These are phyloP conservation scores for Drosophila carrolli DNA, from an alignment of 1,140 invertebrate genomes.

Conservation along the genomic window DNA sequence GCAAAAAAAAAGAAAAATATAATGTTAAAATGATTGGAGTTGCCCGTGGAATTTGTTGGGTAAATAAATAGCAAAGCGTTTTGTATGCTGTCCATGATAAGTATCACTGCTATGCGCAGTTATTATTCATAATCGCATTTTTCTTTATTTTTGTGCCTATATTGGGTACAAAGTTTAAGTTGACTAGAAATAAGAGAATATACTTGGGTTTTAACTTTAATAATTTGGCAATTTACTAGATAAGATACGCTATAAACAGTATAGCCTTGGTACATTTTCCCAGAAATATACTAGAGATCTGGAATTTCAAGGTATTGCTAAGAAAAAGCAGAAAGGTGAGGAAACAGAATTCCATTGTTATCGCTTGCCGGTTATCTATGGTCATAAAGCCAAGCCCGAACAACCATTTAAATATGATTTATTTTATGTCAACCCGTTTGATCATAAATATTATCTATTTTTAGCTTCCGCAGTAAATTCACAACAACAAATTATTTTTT, in stretches of 20 bases:
- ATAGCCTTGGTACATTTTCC: conserved; percentile 21
- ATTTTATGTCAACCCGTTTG: conserved; percentile 14
- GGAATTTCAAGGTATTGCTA: conserved; percentile 14
- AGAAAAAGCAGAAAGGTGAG: conserved; percentile 11
- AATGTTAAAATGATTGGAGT: conserved; percentile 33
- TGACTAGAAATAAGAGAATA: conserved; percentile 17
- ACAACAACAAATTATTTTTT: conserved; percentile 2
- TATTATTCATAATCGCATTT: conserved; percentile 37
- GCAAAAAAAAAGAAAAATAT: conserved; percentile 46
- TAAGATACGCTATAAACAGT: conserved; percentile 26
- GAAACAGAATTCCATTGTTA: conserved; percentile 27
- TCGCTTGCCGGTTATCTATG: conserved; percentile 22
- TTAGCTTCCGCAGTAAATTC: conserved; percentile 40
- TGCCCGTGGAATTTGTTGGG: conserved; percentile 48
- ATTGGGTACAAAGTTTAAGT: conserved; percentile 27
- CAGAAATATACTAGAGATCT: conserved; percentile 17
- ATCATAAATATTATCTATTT: conserved; percentile 56
- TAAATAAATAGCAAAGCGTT: conserved; percentile 57
- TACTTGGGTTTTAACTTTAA: conserved; percentile 1
- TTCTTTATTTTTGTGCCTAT: conserved; percentile 20
- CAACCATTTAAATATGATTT: conserved; percentile 31
- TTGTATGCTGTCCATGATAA: conserved; percentile 46
- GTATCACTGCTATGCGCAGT: conserved; percentile 35
- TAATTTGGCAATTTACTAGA: conserved; percentile 23
- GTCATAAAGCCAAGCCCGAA: conserved; percentile 42